Base-by-base conservation (phyloP, 1,140 invertebrate species). In the Heliconius himera region DNA sequence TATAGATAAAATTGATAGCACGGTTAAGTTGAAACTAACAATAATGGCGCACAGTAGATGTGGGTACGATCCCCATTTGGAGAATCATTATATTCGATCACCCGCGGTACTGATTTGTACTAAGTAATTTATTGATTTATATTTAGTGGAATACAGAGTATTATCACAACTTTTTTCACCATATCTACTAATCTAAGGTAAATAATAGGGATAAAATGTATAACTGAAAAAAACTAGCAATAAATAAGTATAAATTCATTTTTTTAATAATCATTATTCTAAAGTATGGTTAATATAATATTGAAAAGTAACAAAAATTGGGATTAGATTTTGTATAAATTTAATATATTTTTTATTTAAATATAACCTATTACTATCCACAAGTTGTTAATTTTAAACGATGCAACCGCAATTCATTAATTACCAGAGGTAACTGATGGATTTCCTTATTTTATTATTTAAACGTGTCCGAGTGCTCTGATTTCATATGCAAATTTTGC, bases 361-460 rank as follows among this genome's bases (percentile, higher is more conserved):
- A 66, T 5, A 16, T 16, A 29, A 66, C 3, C 26, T 11, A 66
- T 72, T 77, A 73, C 70, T 49, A 66, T 71, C 76, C 26, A 73
- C 76, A 54, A 9, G 70, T 29, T 77, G 76, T 77, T 77, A 72
- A 77, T 77, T 77, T 54, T 72, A 41, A 49, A 73, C 71, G 36
- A 73, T 66, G n/a, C 36, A 71, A 78, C 77, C 77, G 51, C 77
- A 78, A 56, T 78, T 74, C 70, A 78, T 78, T 78, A 71, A 78
- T 78, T 73, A 78, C 77, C 33, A 46, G 51, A 41, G 72, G 41
- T 71, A 71, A 74, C 49, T 78, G 72, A 78, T 73, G 72, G 71
- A 77, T 73, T 76, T 78, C 71, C 77, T 78, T 78, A 74, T 78
- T 76, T 78, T 73, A 78, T 78, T 78, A 78, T 78, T 78, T 78